Evolutionary conservation across 2,888 invertebrate genomes (phyloP), one percentile per base, ranked within the genome.

Genomic region (Argynnis bischoffii): DNA sequence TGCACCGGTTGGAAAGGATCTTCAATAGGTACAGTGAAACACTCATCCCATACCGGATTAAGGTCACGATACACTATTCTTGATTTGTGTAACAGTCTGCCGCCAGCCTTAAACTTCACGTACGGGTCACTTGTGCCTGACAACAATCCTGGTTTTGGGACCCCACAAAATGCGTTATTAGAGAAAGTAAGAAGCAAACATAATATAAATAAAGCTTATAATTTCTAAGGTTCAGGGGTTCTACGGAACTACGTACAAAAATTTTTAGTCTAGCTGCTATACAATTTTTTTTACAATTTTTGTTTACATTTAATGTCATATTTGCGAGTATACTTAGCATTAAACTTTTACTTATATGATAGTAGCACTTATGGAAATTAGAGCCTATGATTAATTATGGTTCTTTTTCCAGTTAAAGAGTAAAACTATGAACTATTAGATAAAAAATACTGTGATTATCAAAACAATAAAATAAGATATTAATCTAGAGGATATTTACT

Each of bases 31-130:
- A 99, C 94, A 11, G 96, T 96, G 88, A 99, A 98, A 77, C 96
- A 96, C 88, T 99, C 99, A 83, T 99, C 98, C 99, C 99, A 99
- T n/a, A 96, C 94, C 0, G 99, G 99, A 91, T 99, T 99, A 70
- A 99, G 94, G 86, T 98, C 98, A 78, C 98, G 95, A 87, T 97
- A 97, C 70, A 99, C 96, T 66, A 97, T 99, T 83, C 96, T 96
- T 76, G 98, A 98, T 93, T 99, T 99, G 92, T 98, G 97, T 76
- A 98, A 94, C 75, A 98, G 93, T 72, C 97, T 94, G 48, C 97
- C 97, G 14, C 95, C 96, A 73, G 95, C 93, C 90, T 98, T 98
- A 92, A 99, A 98, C 94, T 99, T 99, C 66, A 99, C 98, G 92
- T 99, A 99, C 26, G 99, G 99, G 93, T 99, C 99, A 88, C 98